These are phyloP conservation scores for Meandrina meandrites DNA, from an alignment of 92 coral and sea anemone species.

Conservation along the genomic window DNA sequence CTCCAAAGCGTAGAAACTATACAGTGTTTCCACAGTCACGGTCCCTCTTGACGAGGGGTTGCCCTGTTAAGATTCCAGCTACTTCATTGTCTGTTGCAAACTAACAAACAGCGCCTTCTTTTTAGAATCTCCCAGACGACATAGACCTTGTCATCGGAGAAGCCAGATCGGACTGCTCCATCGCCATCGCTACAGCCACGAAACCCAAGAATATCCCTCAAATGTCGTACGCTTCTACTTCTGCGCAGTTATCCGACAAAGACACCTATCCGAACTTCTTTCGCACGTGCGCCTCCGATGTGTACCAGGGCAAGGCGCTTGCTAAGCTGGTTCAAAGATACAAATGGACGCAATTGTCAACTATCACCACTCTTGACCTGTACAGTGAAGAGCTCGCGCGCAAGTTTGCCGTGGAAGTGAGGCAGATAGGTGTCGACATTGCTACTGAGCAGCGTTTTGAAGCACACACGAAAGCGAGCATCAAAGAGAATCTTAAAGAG, in stretches of 20 bases:
- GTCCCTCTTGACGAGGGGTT: background rate
- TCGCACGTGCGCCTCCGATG: conserved; percentile 94
- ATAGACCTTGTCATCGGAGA: conserved; percentile 93
- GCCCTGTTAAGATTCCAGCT: background rate
- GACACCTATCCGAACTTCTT: conserved; percentile 85
- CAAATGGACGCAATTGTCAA: conserved; percentile 83
- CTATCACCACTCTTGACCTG: conserved; percentile 84
- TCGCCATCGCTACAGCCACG: conserved; percentile 89
- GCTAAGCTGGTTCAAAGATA: conserved; percentile 77
- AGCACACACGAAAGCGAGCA: conserved; percentile 64
- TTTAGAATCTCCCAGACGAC: conserved; percentile 84
- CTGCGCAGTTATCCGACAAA: conserved; percentile 83
- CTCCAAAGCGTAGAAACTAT: too few relatives aligned
- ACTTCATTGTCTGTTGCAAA: background rate
- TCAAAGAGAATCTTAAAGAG: conserved; percentile 68
- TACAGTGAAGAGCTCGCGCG: conserved; percentile 88
- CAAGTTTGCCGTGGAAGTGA: conserved; percentile 76
- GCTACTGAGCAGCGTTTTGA: conserved; percentile 78
- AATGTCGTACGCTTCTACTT: conserved; percentile 96
- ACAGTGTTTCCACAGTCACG: too few relatives aligned
- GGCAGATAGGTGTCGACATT: conserved; percentile 83
- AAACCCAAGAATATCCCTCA: conserved; percentile 82
- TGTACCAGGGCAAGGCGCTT: conserved; percentile 84
- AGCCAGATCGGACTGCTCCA: conserved; percentile 93
- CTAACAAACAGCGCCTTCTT: background rate